Evolutionary conservation across 30 jellyfish, hydroid and myxozoan species (phyloP).

Genomic region (Pelagia noctiluca): DNA sequence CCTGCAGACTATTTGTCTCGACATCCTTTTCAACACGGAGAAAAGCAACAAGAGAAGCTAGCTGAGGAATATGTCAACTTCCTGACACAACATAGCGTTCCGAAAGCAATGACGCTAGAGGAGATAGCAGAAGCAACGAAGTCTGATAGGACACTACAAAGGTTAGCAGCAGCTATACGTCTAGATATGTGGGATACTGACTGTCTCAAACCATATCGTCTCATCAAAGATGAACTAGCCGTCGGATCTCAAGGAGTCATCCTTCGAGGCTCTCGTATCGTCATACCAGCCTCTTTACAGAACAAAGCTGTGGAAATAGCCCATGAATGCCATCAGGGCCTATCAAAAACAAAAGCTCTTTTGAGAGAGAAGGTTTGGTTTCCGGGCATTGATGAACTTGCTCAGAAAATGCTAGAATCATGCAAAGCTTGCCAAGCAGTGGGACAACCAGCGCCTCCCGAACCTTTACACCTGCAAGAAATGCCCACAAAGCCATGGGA

Average conservation of each 20-base stretch:
- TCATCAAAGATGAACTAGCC: slow-evolving; percentile 7
- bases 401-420: slow-evolving; percentile 7
- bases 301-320: slow-evolving; percentile 41
- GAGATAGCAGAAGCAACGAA: too few relatives aligned
- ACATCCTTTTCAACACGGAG: too few relatives aligned
- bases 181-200: too few relatives aligned
- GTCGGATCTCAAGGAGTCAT: not conserved
- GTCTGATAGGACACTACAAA: too few relatives aligned
- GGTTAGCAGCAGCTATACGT: too few relatives aligned
- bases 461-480: slow-evolving; percentile 16
- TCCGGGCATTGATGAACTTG: slow-evolving; percentile 37
- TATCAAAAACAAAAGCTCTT: slow-evolving; percentile 39
- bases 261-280: slow-evolving; percentile 16
- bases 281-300: slow-evolving; percentile 36
- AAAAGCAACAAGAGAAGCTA: too few relatives aligned
- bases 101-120: too few relatives aligned
- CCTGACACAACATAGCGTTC: too few relatives aligned
- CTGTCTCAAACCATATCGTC: not conserved
- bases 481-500: slow-evolving; percentile 39
- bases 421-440: slow-evolving; percentile 40
- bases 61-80: too few relatives aligned
- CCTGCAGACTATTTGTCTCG: too few relatives aligned
- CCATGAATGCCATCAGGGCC: slow-evolving; percentile 44
- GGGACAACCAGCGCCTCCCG: slow-evolving; percentile 14
- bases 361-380: slow-evolving; percentile 43